Base-by-base conservation (phyloP, 2,113 vertebrate genomes). In the Mirounga angustirostris region DNA sequence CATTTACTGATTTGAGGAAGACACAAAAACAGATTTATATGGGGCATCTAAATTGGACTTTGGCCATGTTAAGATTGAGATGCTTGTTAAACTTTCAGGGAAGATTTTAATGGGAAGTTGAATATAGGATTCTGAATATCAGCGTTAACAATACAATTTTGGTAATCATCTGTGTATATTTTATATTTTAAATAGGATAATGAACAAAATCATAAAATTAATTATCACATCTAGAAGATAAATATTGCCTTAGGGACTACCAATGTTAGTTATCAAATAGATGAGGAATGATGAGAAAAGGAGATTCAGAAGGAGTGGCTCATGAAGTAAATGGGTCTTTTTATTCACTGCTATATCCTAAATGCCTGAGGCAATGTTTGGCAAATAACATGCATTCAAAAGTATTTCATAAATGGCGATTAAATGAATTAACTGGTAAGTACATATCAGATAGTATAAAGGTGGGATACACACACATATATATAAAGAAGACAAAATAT, bases 401-500 rank as follows among this genome's bases (percentile, higher is more conserved):
- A 88, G 9, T 8, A 58, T 58, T 56, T 56, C 52, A 26, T 19
- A 40, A 73, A 56, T 65, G 52, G 24, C 4, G 16, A 58, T 73
- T 56, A 40, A 40, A 71, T 28, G 22, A 40, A 56, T 73, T 88
- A 88, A 88, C 24, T 88, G n/a, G 0, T 13, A 40, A 40, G 15
- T 21, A 12, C 28, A 40, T 40, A 40, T 24, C 65, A 56, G 36
- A 71, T 18, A 73, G 11, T 18, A 50, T 87, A 71, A 36, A 56
- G 15, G n/a, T 7, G 3, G 8, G 1, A n/a, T n/a, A 6, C 30
- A n/a, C 22, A n/a, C 21, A 6, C 30, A n/a, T 30, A n/a, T n/a
- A 33, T 15, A 52, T 56, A n/a, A 73, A 19, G 50, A 56, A 88
- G 24, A 73, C 8, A 14, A 28, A 54, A 88, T 73, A 40, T 8